A percentile compares a stretch with the other conserved stretches of the same genome.
Conservation (phyloP, 1,140 invertebrate genomes). For the Fopius arisanus region DNA sequence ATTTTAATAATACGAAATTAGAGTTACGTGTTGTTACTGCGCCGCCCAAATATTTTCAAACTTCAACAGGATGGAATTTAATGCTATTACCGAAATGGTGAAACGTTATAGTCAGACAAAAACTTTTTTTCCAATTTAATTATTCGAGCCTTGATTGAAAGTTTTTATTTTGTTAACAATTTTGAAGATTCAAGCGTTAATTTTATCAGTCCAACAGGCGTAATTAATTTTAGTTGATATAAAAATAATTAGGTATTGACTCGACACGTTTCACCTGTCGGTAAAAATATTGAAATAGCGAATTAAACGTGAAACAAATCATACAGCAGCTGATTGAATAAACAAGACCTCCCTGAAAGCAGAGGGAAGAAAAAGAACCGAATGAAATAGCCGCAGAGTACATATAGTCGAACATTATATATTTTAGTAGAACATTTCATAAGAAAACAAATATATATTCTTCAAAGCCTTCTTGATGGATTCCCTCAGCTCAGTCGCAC, state of each 20-base stretch:
- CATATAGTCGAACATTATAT: constrained; percentile 59
- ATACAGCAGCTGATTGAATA: not conserved
- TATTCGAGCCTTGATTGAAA: not conserved
- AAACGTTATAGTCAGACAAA: not conserved
- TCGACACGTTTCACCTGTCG: constrained; percentile 14
- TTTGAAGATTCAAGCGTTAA: no score
- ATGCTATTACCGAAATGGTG: not conserved
- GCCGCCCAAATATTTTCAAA: constrained; percentile 17
- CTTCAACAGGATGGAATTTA: not conserved
- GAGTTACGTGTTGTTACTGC: constrained; percentile 37
- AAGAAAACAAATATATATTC: constrained; percentile 37
- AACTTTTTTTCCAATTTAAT: not conserved
- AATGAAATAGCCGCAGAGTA: constrained; percentile 53
- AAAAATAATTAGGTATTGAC: not conserved
- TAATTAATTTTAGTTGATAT: no score
- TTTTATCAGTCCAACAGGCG: no score
- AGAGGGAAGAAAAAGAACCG: constrained; percentile 9
- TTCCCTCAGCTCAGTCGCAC: not conserved
- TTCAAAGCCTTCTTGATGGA: constrained; percentile 45
- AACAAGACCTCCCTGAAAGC: not conserved
- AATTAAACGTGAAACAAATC: constrained; percentile 5
- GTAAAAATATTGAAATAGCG: not conserved
- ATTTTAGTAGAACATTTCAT: constrained; percentile 62
- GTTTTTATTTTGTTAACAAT: no score
- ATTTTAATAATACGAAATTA: constrained; percentile 33